phyloP scores from a whole-genome alignment of 2,888 invertebrate species.

The Lathronympha strigana region DNA sequence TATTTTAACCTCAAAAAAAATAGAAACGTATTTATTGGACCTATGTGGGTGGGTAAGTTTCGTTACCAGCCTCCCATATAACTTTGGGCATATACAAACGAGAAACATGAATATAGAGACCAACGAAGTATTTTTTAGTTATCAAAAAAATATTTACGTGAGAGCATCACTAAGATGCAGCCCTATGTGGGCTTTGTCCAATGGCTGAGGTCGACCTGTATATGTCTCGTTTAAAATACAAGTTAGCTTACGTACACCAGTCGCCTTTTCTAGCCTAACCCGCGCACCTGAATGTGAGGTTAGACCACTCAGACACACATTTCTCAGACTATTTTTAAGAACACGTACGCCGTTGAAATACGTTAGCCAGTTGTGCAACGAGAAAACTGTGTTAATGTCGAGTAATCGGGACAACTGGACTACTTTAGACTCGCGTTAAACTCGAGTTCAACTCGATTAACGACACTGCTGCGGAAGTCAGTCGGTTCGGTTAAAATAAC shows the following conservation, averaged over 20 bases:
- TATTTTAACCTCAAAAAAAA: too few relatives aligned
- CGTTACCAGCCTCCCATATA: too few relatives aligned
- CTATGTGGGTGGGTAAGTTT: too few relatives aligned
- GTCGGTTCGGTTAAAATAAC: conserved; percentile 15
- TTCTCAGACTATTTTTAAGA: conserved; percentile 22
- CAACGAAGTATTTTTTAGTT: too few relatives aligned
- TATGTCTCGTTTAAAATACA: too few relatives aligned
- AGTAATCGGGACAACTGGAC: conserved; percentile 26
- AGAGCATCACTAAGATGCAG: too few relatives aligned
- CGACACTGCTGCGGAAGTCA: conserved; percentile 24
- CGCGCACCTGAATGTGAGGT: conserved; percentile 1
- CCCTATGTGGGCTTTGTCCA: too few relatives aligned
- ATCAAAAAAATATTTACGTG: too few relatives aligned
- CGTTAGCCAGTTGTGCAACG: conserved; percentile 32
- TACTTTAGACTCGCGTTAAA: conserved; percentile 17
- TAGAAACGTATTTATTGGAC: too few relatives aligned
- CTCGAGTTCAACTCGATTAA: conserved; percentile 4
- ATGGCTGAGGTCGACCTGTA: too few relatives aligned
- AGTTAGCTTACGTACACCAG: not conserved
- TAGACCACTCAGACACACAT: conserved; percentile 13
- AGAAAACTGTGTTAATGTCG: conserved; percentile 34
- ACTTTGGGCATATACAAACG: too few relatives aligned
- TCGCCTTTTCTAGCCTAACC: not conserved
- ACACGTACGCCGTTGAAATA: conserved; percentile 36
- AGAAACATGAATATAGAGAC: too few relatives aligned